Evolutionary conservation across 2,888 invertebrate genomes (phyloP), one percentile per base, ranked within the genome.

Genomic region (Xiphydria camelus): DNA sequence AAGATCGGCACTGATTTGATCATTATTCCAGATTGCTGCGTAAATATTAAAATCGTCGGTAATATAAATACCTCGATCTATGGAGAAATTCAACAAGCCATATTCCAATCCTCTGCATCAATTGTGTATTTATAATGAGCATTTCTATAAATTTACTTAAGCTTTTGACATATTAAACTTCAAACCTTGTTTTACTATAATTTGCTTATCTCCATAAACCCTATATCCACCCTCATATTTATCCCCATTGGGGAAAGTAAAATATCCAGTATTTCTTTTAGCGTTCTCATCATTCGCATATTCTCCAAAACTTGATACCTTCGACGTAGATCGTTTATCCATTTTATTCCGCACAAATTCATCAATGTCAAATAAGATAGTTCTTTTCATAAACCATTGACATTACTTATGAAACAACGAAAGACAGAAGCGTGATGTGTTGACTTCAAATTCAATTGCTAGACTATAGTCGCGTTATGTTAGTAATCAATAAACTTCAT

Each of bases 31-130:
- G 2, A 56, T 55, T 4, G 82, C 83, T 17, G 69, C 59, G 62
- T 85, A 85, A 0, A 59, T 59, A 55, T 85, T 83, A 0, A 81
- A 82, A 57, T 84, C 83, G 4, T 78, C 78, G 1, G 84, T 83
- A 2, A 60, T 77, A 55, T 86, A 85, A 7, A 70, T 67, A 5
- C 85, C 85, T 1, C 55, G 64, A 2, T 81, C 82, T 66, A 36
- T n/a, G n/a, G n/a, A n/a, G n/a, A n/a, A n/a, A n/a, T n/a, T n/a
- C n/a, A n/a, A n/a, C n/a, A n/a, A n/a, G n/a, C n/a, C n/a, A n/a
- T n/a, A n/a, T n/a, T n/a, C n/a, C n/a, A n/a, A n/a, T n/a, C n/a
- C n/a, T n/a, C n/a, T n/a, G n/a, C n/a, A n/a, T n/a, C n/a, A n/a
- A n/a, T n/a, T n/a, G n/a, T n/a, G n/a, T n/a, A n/a, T 33, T 14